A percentile compares a stretch with the other conserved stretches of the same genome.
phyloP scores from a whole-genome alignment of 2,113 vertebrate species.

The Isurus oxyrinchus region DNA sequence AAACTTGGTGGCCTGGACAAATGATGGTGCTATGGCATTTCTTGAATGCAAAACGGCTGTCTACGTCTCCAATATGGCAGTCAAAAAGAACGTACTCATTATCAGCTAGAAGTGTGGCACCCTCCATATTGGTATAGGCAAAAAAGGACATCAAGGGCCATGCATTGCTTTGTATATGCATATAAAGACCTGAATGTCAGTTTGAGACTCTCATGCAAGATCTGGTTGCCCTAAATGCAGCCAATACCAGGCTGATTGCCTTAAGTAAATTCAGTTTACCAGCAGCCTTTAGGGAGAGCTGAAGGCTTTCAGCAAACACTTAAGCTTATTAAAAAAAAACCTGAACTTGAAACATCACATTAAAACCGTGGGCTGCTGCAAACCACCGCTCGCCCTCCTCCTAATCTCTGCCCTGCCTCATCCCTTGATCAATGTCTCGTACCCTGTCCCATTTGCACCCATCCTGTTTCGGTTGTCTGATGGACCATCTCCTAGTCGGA shows the following conservation, averaged over 20 bases:
- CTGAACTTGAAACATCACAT: not conserved
- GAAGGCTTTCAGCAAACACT: not conserved
- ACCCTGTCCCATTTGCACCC: no score
- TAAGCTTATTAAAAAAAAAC: not conserved
- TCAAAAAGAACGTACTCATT: not conserved
- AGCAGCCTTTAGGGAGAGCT: not conserved
- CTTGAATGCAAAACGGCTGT: not conserved
- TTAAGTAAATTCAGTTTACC: not conserved
- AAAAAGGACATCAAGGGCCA: not conserved
- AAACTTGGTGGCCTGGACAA: not conserved
- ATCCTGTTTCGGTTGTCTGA: not conserved
- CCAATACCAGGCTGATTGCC: not conserved
- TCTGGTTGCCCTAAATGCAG: not conserved
- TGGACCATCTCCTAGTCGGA: not conserved
- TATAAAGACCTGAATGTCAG: not conserved
- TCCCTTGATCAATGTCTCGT: not conserved
- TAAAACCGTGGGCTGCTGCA: not conserved
- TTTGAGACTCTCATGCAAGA: not conserved
- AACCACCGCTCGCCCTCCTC: not conserved
- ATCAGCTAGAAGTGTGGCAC: not conserved
- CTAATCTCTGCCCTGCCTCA: not conserved
- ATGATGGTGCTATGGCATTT: not conserved
- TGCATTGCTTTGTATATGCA: not conserved
- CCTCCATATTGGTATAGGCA: not conserved
- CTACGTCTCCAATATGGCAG: not conserved